A percentile compares a stretch with the other conserved stretches of the same genome.
phyloP scores from a whole-genome alignment of 2,888 invertebrate species.

The Mythimna impura region DNA sequence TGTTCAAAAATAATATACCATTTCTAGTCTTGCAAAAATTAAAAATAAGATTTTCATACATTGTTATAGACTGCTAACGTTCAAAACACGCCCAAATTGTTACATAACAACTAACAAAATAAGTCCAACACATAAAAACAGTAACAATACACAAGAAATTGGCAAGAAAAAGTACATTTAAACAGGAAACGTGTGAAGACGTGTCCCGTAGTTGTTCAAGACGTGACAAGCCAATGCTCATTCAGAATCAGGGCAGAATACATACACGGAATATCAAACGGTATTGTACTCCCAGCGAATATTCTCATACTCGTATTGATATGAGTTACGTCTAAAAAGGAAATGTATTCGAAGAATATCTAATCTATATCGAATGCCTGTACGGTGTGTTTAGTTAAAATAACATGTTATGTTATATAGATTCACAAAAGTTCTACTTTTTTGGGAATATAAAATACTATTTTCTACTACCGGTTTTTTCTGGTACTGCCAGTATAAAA shows the following conservation, averaged over 20 bases:
- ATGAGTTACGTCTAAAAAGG: constrained; percentile 61
- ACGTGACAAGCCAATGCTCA: constrained; percentile 81
- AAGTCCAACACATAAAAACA: constrained; percentile 36
- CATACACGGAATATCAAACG: constrained; percentile 83
- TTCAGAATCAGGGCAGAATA: constrained; percentile 77
- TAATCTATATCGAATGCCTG: constrained; percentile 43
- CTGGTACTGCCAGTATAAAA: too few species aligned
- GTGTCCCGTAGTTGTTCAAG: constrained; percentile 67
- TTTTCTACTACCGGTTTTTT: too few species aligned
- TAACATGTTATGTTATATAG: constrained; percentile 7
- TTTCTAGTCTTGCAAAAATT: too few species aligned
- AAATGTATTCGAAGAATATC: constrained; percentile 59
- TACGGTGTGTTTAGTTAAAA: constrained; percentile 30
- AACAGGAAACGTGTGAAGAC: constrained; percentile 73
- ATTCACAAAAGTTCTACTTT: not conserved
- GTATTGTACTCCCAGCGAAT: constrained; percentile 68
- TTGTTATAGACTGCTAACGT: not conserved
- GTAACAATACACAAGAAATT: constrained; percentile 65
- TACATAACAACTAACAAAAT: constrained; percentile 31
- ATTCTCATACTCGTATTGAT: constrained; percentile 65
- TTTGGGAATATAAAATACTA: not conserved
- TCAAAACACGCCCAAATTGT: not conserved
- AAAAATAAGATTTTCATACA: not conserved
- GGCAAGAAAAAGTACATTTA: constrained; percentile 68
- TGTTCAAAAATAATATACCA: too few species aligned